Conservation (phyloP, 2,888 invertebrate genomes). For the Rhagonycha fulva region DNA sequence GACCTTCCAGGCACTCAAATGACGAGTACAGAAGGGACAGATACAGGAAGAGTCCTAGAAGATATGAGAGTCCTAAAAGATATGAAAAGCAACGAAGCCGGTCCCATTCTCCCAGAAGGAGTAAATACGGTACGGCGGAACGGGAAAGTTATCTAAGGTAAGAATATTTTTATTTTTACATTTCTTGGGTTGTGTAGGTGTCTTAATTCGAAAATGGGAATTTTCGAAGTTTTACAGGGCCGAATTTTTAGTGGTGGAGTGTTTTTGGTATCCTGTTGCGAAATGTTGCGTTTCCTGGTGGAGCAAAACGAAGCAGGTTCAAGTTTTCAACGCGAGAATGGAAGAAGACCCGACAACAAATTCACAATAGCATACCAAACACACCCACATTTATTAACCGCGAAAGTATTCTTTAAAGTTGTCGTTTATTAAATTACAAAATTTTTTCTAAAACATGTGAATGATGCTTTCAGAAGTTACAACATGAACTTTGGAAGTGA, state of each 20-base stretch:
- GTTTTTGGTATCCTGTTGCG: neutral
- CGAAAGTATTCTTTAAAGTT: neutral
- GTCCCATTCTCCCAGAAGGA: conserved; percentile 9
- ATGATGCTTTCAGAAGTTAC: neutral
- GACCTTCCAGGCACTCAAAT: neutral
- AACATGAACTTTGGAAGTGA: neutral
- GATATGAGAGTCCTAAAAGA: conserved; percentile 6
- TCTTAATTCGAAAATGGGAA: neutral
- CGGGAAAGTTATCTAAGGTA: conserved; percentile 18
- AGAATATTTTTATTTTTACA: neutral
- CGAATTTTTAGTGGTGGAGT: neutral
- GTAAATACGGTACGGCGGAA: neutral
- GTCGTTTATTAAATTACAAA: neutral
- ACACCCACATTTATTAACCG: neutral
- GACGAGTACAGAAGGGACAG: neutral
- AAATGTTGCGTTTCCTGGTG: neutral
- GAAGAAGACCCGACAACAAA: neutral
- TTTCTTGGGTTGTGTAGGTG: neutral
- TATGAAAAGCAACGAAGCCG: conserved; percentile 14
- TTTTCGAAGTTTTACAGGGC: neutral
- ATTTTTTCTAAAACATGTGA: neutral
- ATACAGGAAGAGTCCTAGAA: neutral
- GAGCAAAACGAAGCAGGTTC: neutral
- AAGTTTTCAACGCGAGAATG: neutral
- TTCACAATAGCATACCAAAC: neutral